Evolutionary conservation across 2,113 vertebrate genomes (phyloP), one percentile per base, ranked within the genome.

Genomic region (Erythrolamprus reginae): DNA sequence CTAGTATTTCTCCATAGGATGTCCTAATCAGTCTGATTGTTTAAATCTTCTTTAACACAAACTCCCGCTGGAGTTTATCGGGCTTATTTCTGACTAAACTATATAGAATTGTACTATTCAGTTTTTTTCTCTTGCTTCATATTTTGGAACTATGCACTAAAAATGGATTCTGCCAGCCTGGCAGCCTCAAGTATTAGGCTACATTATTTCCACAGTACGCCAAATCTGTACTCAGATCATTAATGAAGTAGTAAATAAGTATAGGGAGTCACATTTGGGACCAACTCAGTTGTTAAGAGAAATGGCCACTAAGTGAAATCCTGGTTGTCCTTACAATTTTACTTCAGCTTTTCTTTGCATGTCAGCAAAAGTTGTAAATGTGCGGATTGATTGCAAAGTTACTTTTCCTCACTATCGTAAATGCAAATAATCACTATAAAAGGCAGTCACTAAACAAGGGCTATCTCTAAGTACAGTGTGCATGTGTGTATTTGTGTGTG

Each of bases 1-100:
- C 2, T 0, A 23, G 23, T 1, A 19, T 13, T 52, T 45, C 24
- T 33, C 13, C 0, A 0, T 52, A 24, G 51, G 58, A 28, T 9
- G 0, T 77, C 70, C 33, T 77, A 77, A 5, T 91, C n/a, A n/a
- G n/a, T n/a, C 45, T 88, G 45, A 38, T 65, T 56, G 42, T 48
- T 90, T 82, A 42, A 65, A 33, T 21, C 33, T 42, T 77, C 33
- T 42, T n/a, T 42, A 42, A 77, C 17, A 0, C 15, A 77, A 77
- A 42, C 17, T 42, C 33, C 70, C 33, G 42, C 70, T 77, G 70
- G 70, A 77, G 17, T 42, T 77, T 77, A 77, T 38, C 33, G 42
- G 70, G 33, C 33, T 10, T 77, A 77, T 21, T 77, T 77, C 33
- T 77, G 33, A 1, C 1, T 42, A 42, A 77, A 77, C 33, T 42